phyloP scores from a whole-genome alignment of 2,888 invertebrate genomes.

The Orthonychiurus folsomi region DNA sequence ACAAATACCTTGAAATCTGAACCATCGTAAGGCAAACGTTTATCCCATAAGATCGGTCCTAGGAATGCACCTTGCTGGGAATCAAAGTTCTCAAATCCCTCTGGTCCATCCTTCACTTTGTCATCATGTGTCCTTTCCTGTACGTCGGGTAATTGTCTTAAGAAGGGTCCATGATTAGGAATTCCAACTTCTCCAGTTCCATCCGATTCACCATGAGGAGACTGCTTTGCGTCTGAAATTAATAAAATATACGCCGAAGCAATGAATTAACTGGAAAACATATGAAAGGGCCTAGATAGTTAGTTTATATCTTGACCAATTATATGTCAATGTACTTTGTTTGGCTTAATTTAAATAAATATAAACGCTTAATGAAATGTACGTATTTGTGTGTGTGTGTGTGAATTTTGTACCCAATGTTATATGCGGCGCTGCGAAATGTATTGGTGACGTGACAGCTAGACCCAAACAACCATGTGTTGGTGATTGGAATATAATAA shows the following conservation, averaged over 20 bases:
- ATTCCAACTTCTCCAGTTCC: not conserved
- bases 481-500: too few species aligned
- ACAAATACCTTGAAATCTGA: conserved; percentile 86
- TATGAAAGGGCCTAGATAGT: not conserved
- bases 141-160: not conserved
- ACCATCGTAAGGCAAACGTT: conserved; percentile 80
- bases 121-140: conserved; percentile 28
- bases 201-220: conserved; percentile 5
- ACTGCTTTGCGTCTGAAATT: not conserved
- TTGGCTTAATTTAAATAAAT: too few species aligned
- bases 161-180: not conserved
- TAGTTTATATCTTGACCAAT: too few species aligned
- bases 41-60: conserved; percentile 93
- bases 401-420: too few species aligned
- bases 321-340: too few species aligned
- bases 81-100: conserved; percentile 57
- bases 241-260: not conserved
- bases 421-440: too few species aligned
- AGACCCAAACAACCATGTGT: too few species aligned
- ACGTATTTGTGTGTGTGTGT: too few species aligned
- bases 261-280: not conserved
- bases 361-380: too few species aligned
- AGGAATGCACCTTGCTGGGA: conserved; percentile 84
- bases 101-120: conserved; percentile 30
- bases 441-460: too few species aligned